Evolutionary conservation across 2,113 vertebrate genomes (phyloP), one percentile per base, ranked within the genome.

Genomic region (Equus quagga): DNA sequence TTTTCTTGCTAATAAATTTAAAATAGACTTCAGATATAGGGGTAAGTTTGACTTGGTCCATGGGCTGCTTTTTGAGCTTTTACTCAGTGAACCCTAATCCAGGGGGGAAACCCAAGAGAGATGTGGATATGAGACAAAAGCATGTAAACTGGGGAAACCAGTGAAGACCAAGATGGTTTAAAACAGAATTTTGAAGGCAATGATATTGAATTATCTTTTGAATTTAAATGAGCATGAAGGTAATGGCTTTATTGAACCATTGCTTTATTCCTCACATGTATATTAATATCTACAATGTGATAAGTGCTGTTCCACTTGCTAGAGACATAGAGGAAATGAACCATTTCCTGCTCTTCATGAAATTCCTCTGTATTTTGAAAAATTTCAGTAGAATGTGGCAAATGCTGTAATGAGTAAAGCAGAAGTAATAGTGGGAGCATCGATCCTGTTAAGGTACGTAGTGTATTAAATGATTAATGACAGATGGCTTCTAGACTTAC

Each of bases 291-390:
- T 89, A 19, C 21, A 78, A 5, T 64, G 13, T 65, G 12, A 23
- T n/a, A 58, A 67, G 12, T 21, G 41, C 33, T 11, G 3, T 94
- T 60, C 26, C 60, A 58, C 15, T 23, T 81, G 0, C 33, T 82
- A 6, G 31, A 5, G 7, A 51, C 10, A n/a, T 24, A 41, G 5
- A 67, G 2, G 15, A 67, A 80, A 73, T 11, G 15, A 2, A 2
- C 1, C 14, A 23, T 76, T 72, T 87, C 21, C 24, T 83, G 23
- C 56, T 67, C 5, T 49, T 24, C 28, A 46, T 62, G 24, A 85
- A 89, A 54, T 26, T 89, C 36, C 21, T 95, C 21, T 73, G 56
- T 89, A 80, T 93, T 73, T 85, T 83, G 8, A 70, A 91, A 56
- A 21, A 69, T 64, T 80, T 69, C 33, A 67, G 8, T 44, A 69